phyloP scores from a whole-genome alignment of 2,888 invertebrate genomes.

The Ennomos fuscantarius region DNA sequence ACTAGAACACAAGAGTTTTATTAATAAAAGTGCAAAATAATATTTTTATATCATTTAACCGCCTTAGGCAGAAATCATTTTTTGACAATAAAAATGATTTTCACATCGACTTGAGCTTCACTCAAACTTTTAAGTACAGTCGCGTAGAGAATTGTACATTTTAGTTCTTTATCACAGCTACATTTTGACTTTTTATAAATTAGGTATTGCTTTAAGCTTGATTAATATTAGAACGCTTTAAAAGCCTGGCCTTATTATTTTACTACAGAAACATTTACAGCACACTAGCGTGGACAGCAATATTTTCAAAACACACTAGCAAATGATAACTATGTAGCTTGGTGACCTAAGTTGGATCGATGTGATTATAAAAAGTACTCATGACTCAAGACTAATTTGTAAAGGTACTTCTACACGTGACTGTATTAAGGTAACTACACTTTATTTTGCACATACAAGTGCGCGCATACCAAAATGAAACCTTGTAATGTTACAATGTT shows the following conservation, averaged over 20 bases:
- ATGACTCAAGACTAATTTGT: conserved; percentile 7
- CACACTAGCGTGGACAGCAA: conserved; percentile 12
- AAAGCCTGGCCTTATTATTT: conserved; percentile 14
- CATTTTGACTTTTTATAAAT: conserved; percentile 21
- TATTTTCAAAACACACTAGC: conserved; percentile 3
- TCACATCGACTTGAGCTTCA: conserved; percentile 30
- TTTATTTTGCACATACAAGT: not conserved
- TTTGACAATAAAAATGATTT: conserved; percentile 5
- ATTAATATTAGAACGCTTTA: conserved; percentile 17
- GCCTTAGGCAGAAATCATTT: no score
- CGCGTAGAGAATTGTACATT: conserved; percentile 20
- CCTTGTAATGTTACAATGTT: not conserved
- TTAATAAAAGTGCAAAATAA: no score
- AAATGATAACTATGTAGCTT: not conserved
- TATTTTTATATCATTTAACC: no score
- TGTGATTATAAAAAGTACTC: conserved; percentile 4
- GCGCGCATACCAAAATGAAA: not conserved
- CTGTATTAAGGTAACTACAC: conserved; percentile 7
- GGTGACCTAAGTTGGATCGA: conserved; percentile 2
- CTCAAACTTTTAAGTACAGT: conserved; percentile 20
- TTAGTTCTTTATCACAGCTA: conserved; percentile 33
- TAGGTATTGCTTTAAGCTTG: conserved; percentile 26
- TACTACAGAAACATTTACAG: conserved; percentile 14
- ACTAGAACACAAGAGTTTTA: no score
- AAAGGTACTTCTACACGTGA: conserved; percentile 20